phyloP scores from a whole-genome alignment of 37 sponge, comb jelly and placozoan species.

The Oopsacas minuta region DNA sequence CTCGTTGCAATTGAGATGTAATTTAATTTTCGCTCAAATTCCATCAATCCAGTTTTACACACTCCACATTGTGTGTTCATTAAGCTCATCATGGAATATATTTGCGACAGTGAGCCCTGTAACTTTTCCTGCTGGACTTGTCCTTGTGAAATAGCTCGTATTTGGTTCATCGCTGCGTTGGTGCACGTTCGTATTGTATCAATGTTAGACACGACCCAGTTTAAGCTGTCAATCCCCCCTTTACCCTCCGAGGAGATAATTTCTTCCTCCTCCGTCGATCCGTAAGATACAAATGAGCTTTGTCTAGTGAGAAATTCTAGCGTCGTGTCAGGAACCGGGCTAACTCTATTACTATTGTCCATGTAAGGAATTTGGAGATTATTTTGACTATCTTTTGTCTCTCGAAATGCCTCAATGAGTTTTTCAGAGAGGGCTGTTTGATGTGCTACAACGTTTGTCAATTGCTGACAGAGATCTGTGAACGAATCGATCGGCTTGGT shows the following conservation, averaged over 20 bases:
- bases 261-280: not conserved
- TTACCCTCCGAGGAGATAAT: not conserved
- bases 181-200: not conserved
- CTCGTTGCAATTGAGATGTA: not conserved
- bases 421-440: not conserved
- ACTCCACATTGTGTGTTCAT: not conserved
- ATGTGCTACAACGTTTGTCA: not conserved
- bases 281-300: not conserved
- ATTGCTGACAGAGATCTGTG: not conserved
- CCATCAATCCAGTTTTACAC: not conserved
- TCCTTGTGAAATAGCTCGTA: not conserved
- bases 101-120: not conserved
- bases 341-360: not conserved
- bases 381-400: not conserved
- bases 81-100: not conserved
- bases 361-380: not conserved
- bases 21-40: not conserved
- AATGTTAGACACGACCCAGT: not conserved
- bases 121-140: not conserved
- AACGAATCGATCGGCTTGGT: not conserved
- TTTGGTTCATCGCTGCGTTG: not conserved
- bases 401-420: not conserved
- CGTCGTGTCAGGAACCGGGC: not conserved
- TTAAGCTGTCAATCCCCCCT: not conserved
- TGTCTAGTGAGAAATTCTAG: not conserved